A percentile compares a stretch with the other conserved stretches of the same genome.
Conservation (phyloP, 1,140 invertebrate genomes). For the Belonocnema kinseyi region DNA sequence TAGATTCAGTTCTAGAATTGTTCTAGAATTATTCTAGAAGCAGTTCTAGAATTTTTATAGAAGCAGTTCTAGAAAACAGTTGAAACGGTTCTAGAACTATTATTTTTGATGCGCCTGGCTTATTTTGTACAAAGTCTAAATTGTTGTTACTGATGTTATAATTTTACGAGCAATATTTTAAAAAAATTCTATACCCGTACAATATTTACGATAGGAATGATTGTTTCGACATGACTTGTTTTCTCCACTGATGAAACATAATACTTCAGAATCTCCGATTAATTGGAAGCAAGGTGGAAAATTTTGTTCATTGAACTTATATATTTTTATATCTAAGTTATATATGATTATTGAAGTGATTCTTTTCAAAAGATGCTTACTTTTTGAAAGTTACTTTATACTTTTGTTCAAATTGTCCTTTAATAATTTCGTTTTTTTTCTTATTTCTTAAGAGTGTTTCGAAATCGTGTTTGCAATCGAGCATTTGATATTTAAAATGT, state of each 20-base stretch:
- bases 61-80: neutral
- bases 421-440: neutral
- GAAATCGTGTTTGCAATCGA: neutral
- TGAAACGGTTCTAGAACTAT: neutral
- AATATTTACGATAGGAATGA: constrained; percentile 6
- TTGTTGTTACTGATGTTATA: constrained; percentile 44
- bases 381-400: no score
- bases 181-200: constrained; percentile 12
- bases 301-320: no score
- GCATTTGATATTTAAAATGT: neutral
- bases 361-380: no score
- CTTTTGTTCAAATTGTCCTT: no score
- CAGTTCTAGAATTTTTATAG: neutral
- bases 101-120: constrained; percentile 8
- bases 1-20: neutral
- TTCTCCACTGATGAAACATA: neutral
- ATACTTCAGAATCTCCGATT: neutral
- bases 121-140: constrained; percentile 47
- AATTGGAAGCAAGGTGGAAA: neutral
- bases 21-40: neutral
- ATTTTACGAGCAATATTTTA: constrained; percentile 40
- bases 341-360: no score
- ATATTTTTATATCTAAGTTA: no score
- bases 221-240: neutral
- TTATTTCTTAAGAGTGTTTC: neutral